These are phyloP conservation scores for Neoascia interrupta DNA, from an alignment of 2,888 invertebrate species.

Conservation along the genomic window DNA sequence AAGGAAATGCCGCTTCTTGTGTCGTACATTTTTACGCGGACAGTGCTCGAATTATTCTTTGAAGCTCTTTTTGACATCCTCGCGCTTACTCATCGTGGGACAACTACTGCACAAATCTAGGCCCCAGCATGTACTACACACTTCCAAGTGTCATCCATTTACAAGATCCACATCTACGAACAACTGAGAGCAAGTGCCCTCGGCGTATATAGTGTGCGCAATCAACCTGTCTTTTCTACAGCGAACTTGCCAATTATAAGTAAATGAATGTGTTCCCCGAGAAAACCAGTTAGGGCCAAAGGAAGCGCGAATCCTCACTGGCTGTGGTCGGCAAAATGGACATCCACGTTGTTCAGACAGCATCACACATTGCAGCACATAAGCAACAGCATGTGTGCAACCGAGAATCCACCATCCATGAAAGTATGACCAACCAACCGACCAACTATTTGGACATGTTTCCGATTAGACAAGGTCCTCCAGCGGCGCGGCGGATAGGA, in stretches of 20 bases:
- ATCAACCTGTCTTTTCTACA: conserved; percentile 64
- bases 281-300: conserved; percentile 15
- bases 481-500: conserved; percentile 11
- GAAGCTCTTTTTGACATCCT: too few relatives aligned
- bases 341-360: too few relatives aligned
- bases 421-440: conserved; percentile 22
- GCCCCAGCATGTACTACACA: conserved; percentile 30
- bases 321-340: too few relatives aligned
- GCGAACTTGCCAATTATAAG: conserved; percentile 59
- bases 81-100: conserved; percentile 61
- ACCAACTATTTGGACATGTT: conserved; percentile 67
- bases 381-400: conserved; percentile 45
- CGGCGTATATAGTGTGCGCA: conserved; percentile 9
- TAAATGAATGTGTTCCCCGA: conserved; percentile 18
- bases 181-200: background rate
- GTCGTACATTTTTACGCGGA: too few relatives aligned
- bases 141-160: conserved; percentile 62
- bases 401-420: conserved; percentile 46
- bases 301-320: background rate
- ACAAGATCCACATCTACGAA: conserved; percentile 55
- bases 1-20: too few relatives aligned
- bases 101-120: conserved; percentile 63
- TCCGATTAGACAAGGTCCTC: conserved; percentile 62
- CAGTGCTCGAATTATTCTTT: too few relatives aligned
- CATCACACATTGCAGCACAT: conserved; percentile 21